Base-by-base conservation (phyloP, 2,888 invertebrate genomes). In the Mycogona germanica region DNA sequence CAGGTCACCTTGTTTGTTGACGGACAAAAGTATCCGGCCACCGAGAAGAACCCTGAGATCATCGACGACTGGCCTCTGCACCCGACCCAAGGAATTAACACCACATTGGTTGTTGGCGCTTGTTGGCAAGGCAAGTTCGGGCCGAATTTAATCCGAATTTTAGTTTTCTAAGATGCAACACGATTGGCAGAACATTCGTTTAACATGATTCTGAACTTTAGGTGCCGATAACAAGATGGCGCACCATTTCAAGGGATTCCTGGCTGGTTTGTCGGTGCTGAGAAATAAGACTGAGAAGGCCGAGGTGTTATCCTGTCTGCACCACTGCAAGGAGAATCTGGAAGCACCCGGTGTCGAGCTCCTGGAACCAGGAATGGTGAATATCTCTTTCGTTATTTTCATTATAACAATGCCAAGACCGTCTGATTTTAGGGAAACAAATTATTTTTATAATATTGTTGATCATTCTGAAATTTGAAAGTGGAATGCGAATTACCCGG, bases 61-160 rank as follows among this genome's bases (percentile, higher is more conserved):
- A 91, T 98, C 67, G 97, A 98, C 68, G 98, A 98, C 73, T 97
- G 96, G 96, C 96, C 97, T 1, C 76, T 98, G 41, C 97, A 97
- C 69, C 91, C 92, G 7, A 89, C 95, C 0, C 88, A 88, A 63
- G 91, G 87, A 1, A 81, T 91, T 60, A 91, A 91, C 69, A 97
- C 96, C 7, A 92, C 91, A 5, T 74, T 97, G 40, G 84, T 87
- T 0, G 84, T 97, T 0, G 98, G 97, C 1, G 97, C 96, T 26
- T 98, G 98, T 75, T 98, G 93, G 88, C 96, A 96, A 73, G 87
- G 83, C 80, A 67, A n/a, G 35, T 12, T 32, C 9, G 9, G 35
- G 35, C 35, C 35, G n/a, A 12, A 32, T 65, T 55, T 53, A 32
- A 32, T n/a, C n/a, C n/a, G n/a, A n/a, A n/a, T n/a, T n/a, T n/a